phyloP scores from a whole-genome alignment of 2,113 vertebrate genomes.

The human region GRCh38 chr2:184944001-184944500 shows the following conservation, averaged over 20 bases:
- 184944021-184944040: background rate
- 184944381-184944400: background rate
- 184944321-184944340: background rate
- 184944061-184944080: background rate
- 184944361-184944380: background rate
- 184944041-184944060: background rate
- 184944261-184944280: background rate
- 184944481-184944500: background rate
- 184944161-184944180: background rate
- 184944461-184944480: background rate
- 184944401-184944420: no score
- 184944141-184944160: background rate
- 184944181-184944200: background rate
- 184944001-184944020: background rate
- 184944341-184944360: background rate
- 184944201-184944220: background rate
- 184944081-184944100: background rate
- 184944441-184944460: no score
- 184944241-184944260: background rate
- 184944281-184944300: background rate
- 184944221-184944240: background rate
- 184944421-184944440: no score
- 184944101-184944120: background rate
- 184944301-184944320: background rate
- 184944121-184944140: background rate